Evolutionary conservation across 2,888 invertebrate genomes (phyloP).

Genomic region (Diploptera punctata): DNA sequence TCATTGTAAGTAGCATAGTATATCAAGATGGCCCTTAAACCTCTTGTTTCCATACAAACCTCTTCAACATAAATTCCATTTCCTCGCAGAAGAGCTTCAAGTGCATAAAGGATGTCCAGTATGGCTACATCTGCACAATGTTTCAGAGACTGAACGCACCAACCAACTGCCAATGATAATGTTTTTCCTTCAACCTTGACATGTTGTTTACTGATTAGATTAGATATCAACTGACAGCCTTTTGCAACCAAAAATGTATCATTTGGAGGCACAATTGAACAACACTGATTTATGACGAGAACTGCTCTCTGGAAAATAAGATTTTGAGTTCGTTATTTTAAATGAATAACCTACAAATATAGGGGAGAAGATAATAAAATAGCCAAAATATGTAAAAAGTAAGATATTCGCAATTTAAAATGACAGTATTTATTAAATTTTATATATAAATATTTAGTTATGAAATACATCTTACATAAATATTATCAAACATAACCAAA

Average conservation of each 20-base stretch:
- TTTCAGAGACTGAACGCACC: slow-evolving; percentile 54
- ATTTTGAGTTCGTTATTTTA: no score
- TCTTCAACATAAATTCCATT: slow-evolving; percentile 45
- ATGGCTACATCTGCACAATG: slow-evolving; percentile 48
- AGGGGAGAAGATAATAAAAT: no score
- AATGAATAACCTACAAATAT: no score
- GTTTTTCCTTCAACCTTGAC: slow-evolving; percentile 54
- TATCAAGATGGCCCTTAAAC: no score
- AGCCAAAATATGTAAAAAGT: neutral
- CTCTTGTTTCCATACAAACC: slow-evolving; percentile 37
- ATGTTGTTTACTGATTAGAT: slow-evolving; percentile 62
- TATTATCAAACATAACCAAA: neutral
- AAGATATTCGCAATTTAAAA: no score
- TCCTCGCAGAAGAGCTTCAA: slow-evolving; percentile 53
- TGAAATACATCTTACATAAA: no score
- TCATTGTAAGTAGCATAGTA: no score
- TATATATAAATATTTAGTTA: no score
- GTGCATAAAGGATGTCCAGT: slow-evolving; percentile 52
- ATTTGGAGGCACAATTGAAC: slow-evolving; percentile 50
- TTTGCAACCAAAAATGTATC: slow-evolving; percentile 64
- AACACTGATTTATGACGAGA: slow-evolving; percentile 44
- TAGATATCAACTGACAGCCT: slow-evolving; percentile 63
- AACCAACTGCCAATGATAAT: slow-evolving; percentile 49
- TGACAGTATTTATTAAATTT: no score
- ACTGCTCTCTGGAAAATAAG: slow-evolving; percentile 44